Percentiles rank a stretch among this genome's conserved stretches.
Evolutionary conservation across 2,888 invertebrate genomes (phyloP).

Genomic region (Petrolisthes manimaculis): DNA sequence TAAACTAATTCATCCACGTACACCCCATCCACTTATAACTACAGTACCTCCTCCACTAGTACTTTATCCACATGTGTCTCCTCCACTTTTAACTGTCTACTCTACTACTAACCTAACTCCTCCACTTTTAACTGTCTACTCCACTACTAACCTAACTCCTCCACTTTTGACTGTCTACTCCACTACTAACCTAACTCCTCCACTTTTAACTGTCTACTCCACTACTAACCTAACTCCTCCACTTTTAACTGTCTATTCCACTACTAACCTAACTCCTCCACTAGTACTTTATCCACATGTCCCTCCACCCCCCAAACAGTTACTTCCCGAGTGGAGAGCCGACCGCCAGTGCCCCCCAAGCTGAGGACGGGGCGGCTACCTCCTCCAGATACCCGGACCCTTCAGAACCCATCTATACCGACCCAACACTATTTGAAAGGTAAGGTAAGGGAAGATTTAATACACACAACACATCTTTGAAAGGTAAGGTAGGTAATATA

Average conservation of each 20-base stretch:
- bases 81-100: background rate
- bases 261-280: background rate
- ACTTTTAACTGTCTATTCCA: background rate
- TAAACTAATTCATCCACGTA: too few species aligned
- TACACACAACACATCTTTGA: background rate
- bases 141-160: background rate
- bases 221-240: background rate
- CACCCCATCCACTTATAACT: background rate
- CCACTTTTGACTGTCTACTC: background rate
- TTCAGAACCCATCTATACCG: conserved; percentile 93
- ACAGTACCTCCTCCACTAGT: too few species aligned
- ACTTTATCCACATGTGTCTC: too few species aligned
- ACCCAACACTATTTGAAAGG: conserved; percentile 89
- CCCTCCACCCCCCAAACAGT: conserved; percentile 7
- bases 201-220: too few species aligned
- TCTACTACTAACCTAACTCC: background rate
- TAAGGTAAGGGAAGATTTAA: conserved; percentile 74
- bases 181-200: background rate
- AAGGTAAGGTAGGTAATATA: conserved; percentile 73
- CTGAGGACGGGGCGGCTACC: conserved; percentile 50
- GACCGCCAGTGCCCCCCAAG: conserved; percentile 44
- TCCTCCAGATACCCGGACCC: conserved; percentile 77
- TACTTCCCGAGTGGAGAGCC: conserved; percentile 48
- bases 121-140: background rate
- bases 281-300: background rate